These are phyloP conservation scores for Circaetus cinerascens DNA, from an alignment of 2,113 vertebrate genomes.

Conservation along the genomic window DNA sequence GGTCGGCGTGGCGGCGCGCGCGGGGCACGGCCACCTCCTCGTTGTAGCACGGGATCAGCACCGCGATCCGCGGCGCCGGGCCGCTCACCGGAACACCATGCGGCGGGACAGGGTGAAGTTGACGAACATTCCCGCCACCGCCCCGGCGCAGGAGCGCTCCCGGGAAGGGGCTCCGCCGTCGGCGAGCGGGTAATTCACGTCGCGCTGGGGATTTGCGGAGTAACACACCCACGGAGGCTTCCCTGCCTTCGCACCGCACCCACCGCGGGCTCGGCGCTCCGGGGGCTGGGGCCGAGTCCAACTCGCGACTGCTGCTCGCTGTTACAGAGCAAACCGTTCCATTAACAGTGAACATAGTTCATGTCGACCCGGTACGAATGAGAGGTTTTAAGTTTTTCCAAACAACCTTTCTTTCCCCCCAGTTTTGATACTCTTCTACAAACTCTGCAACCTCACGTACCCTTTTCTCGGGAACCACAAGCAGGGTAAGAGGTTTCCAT, in stretches of 20 bases:
- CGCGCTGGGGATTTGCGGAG: background rate
- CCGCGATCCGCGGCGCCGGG: too few relatives aligned
- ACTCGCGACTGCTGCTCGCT: accelerated
- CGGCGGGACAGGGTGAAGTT: too few relatives aligned
- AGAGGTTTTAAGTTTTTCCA: background rate
- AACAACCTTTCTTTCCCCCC: background rate
- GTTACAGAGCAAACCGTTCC: accelerated
- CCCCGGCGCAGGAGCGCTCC: background rate
- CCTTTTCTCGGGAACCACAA: background rate
- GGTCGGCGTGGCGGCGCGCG: too few relatives aligned
- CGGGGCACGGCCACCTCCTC: too few relatives aligned
- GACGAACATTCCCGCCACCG: too few relatives aligned
- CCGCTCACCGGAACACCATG: too few relatives aligned
- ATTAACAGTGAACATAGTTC: accelerated
- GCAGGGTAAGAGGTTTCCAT: background rate
- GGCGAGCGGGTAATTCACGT: background rate
- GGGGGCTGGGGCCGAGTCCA: accelerated
- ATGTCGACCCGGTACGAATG: accelerated
- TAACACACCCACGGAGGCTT: background rate
- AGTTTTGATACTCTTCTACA: background rate
- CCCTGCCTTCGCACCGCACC: background rate
- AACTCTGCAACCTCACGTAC: background rate
- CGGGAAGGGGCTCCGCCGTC: background rate
- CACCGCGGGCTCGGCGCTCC: background rate
- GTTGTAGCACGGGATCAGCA: too few relatives aligned